Evolutionary conservation across 2,888 invertebrate species (phyloP), one percentile per base, ranked within the genome.

Genomic region (Tachina fera): DNA sequence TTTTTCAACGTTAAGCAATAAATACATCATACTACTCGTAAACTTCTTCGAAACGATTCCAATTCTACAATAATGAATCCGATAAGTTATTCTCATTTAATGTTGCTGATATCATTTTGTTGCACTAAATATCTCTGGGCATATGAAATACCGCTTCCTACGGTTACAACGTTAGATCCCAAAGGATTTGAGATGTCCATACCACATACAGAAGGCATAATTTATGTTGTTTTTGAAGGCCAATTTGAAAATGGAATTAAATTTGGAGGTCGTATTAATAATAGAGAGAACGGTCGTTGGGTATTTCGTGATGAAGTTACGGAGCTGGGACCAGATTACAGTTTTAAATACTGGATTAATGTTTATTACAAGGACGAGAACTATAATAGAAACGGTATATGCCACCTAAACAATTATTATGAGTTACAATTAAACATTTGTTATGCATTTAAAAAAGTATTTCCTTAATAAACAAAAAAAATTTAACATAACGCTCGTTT

Each of bases 151-250:
- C 94, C 94, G 5, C 89, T 89, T 4, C 92, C 94, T 2, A 91
- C 88, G 74, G 90, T 94, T 19, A 92, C 93, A 87, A 94, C 93
- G 72, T 90, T 22, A 3, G 1, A 92, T 86, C 94, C 94, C 1
- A 93, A 91, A 88, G 94, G 94, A 80, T 93, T 94, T 83, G 90
- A 93, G 84, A 94, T 93, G 1, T 94, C 93, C 41, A 93, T 94
- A 87, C 94, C 94, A 88, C 89, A 92, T 49, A 95, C 95, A 88
- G 94, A 94, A 86, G 96, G 96, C 16, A 95, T 96, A 71, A 93
- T 94, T 45, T 92, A 96, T 31, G 96, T 96, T 88, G 96, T 96
- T 0, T 96, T 96, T 90, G 96, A 96, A 90, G 96, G 95, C 5
- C 96, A 96, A 86, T 92, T 96, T 22, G 3, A 22, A 0, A 96